Percentiles rank a stretch among this genome's conserved stretches.
Evolutionary conservation across 1,140 invertebrate genomes (phyloP).

Genomic region (Microplitis demolitor): DNA sequence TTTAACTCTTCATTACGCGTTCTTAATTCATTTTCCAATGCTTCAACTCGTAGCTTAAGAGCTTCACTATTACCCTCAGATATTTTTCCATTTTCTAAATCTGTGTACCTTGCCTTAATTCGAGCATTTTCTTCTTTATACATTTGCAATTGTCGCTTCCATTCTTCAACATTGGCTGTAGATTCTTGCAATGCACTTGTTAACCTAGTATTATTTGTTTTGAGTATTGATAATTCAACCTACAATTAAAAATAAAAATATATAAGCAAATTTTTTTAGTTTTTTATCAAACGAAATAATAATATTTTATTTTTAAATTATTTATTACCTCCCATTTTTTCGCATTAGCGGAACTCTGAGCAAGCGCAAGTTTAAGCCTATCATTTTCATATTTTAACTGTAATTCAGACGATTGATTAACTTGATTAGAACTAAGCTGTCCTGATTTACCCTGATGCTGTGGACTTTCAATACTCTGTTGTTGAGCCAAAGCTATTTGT

Average conservation of each 20-base stretch:
- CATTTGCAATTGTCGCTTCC: slow-evolving; percentile 94
- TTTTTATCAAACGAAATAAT: not conserved
- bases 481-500: slow-evolving; percentile 51
- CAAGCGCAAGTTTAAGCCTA: slow-evolving; percentile 90
- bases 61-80: slow-evolving; percentile 63
- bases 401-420: slow-evolving; percentile 69
- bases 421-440: slow-evolving; percentile 43
- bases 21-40: slow-evolving; percentile 75
- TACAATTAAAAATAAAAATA: slow-evolving; percentile 30
- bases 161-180: slow-evolving; percentile 97
- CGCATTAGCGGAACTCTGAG: slow-evolving; percentile 95
- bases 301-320: not conserved
- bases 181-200: slow-evolving; percentile 96
- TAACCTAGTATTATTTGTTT: slow-evolving; percentile 93
- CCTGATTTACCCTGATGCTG: slow-evolving; percentile 56
- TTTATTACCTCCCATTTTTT: slow-evolving; percentile 90
- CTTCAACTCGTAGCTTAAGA: slow-evolving; percentile 75
- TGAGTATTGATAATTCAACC: slow-evolving; percentile 92
- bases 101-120: slow-evolving; percentile 79
- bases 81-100: slow-evolving; percentile 73
- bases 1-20: slow-evolving; percentile 81
- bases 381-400: slow-evolving; percentile 98
- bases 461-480: slow-evolving; percentile 58
- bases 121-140: slow-evolving; percentile 95
- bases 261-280: not conserved